Evolutionary conservation across 1,140 invertebrate genomes (phyloP).

Genomic region (Penaeus chinensis): DNA sequence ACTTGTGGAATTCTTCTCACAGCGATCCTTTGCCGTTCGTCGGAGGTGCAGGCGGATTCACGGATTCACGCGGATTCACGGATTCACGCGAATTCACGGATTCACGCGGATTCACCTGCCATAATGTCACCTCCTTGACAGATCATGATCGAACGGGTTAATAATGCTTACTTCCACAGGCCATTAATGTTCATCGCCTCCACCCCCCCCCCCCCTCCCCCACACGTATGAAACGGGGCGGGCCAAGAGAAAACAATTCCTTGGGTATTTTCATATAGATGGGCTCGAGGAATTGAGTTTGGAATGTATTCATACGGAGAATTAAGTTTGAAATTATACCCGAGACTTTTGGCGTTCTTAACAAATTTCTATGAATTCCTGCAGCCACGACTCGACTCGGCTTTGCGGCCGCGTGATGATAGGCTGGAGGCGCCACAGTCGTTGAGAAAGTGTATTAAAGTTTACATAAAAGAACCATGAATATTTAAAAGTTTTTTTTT

Average conservation of each 20-base stretch:
- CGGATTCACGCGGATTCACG: too few species aligned
- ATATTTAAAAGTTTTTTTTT: conserved; percentile 34
- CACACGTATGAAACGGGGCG: background rate
- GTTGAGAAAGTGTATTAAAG: conserved; percentile 16
- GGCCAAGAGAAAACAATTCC: conserved; percentile 23
- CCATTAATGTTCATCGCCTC: background rate
- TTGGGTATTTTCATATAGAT: conserved; percentile 53
- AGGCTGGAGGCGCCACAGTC: background rate
- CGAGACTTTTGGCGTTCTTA: conserved; percentile 25
- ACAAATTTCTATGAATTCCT: conserved; percentile 39
- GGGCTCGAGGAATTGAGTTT: conserved; percentile 44
- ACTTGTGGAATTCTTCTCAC: too few species aligned
- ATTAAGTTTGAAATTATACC: conserved; percentile 47
- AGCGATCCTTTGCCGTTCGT: too few species aligned
- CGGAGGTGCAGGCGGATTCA: too few species aligned
- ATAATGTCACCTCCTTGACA: too few species aligned
- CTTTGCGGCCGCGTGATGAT: too few species aligned
- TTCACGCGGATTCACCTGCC: too few species aligned
- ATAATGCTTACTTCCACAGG: background rate
- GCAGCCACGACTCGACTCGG: too few species aligned
- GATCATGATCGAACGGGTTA: too few species aligned
- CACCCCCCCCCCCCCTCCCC: background rate
- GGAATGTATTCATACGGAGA: conserved; percentile 49
- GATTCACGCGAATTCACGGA: too few species aligned
- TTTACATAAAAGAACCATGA: conserved; percentile 36